A percentile compares a stretch with the other conserved stretches of the same genome.
Conservation (phyloP, 2,888 invertebrate genomes). For the Dryomyza anilis region DNA sequence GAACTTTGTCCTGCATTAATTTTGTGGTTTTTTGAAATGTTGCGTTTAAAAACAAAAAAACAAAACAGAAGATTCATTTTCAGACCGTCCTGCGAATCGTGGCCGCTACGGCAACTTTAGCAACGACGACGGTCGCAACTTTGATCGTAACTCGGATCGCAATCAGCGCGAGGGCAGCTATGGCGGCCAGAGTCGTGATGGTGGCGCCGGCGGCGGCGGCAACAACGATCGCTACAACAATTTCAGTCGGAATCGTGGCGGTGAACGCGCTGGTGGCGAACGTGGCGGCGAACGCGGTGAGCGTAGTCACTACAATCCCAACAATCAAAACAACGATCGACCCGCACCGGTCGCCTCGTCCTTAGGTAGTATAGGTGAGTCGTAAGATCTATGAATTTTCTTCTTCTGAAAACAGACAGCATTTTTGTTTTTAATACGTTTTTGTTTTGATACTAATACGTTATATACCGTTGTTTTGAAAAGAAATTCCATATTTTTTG, state of each 20-base stretch:
- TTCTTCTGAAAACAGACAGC: not conserved
- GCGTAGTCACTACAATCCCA: constrained; percentile 50
- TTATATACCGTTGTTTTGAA: not conserved
- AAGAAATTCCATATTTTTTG: constrained; percentile 25
- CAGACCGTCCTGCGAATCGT: constrained; percentile 60
- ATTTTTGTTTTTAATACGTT: not conserved
- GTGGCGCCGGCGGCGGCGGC: constrained; percentile 59
- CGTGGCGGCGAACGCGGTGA: constrained; percentile 54
- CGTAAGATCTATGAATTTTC: constrained; percentile 3
- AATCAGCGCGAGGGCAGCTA: constrained; percentile 59
- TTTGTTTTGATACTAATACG: not conserved
- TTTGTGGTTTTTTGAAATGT: constrained; percentile 22
- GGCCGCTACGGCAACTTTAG: constrained; percentile 60
- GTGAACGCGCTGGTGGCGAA: too few relatives aligned
- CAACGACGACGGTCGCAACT: constrained; percentile 58
- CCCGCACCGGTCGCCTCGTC: constrained; percentile 40
- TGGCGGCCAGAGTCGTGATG: constrained; percentile 54
- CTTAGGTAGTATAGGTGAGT: constrained; percentile 43
- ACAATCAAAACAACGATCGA: constrained; percentile 42
- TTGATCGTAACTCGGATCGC: constrained; percentile 55
- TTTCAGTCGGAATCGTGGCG: constrained; percentile 60
- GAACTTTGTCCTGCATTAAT: constrained; percentile 14
- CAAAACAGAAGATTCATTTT: constrained; percentile 26
- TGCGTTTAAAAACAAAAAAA: constrained; percentile 18
- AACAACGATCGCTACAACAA: constrained; percentile 58